phyloP scores from a whole-genome alignment of 2,888 invertebrate genomes.

The Apotomis betuletana region DNA sequence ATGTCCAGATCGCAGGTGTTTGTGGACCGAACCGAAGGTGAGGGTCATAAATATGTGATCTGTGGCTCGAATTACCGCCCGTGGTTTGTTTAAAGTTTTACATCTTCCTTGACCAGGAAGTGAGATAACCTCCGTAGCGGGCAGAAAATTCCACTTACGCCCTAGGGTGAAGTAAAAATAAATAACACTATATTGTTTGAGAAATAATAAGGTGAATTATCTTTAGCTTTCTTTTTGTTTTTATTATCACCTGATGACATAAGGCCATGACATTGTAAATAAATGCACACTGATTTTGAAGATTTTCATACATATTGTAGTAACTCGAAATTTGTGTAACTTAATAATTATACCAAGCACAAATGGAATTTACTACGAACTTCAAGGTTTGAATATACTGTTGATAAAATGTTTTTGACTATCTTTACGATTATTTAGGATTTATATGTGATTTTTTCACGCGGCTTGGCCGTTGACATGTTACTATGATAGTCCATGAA shows the following conservation, averaged over 20 bases:
- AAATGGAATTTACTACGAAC: conserved; percentile 21
- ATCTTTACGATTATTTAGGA: conserved; percentile 22
- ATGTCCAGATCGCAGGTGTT: too few species aligned
- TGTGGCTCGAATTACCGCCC: too few species aligned
- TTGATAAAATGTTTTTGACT: conserved; percentile 27
- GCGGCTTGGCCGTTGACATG: conserved; percentile 17
- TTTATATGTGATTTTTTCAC: conserved; percentile 4
- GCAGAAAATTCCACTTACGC: too few species aligned
- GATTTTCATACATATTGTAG: not conserved
- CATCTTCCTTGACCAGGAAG: too few species aligned
- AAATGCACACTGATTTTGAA: conserved; percentile 5
- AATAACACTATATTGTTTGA: too few species aligned
- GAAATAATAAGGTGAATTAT: too few species aligned
- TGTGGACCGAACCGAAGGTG: too few species aligned
- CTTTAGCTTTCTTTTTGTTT: too few species aligned
- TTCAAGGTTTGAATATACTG: conserved; percentile 13
- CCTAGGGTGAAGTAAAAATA: too few species aligned
- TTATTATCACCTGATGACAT: not conserved
- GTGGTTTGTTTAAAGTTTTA: too few species aligned
- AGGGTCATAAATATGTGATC: too few species aligned
- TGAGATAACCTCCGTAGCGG: too few species aligned
- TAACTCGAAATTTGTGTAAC: not conserved
- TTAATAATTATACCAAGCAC: conserved; percentile 21
- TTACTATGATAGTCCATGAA: conserved; percentile 18
- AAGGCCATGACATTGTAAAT: not conserved